Evolutionary conservation across 2,113 vertebrate species (phyloP).

Genomic region (Oxygymnocypris stewartii): DNA sequence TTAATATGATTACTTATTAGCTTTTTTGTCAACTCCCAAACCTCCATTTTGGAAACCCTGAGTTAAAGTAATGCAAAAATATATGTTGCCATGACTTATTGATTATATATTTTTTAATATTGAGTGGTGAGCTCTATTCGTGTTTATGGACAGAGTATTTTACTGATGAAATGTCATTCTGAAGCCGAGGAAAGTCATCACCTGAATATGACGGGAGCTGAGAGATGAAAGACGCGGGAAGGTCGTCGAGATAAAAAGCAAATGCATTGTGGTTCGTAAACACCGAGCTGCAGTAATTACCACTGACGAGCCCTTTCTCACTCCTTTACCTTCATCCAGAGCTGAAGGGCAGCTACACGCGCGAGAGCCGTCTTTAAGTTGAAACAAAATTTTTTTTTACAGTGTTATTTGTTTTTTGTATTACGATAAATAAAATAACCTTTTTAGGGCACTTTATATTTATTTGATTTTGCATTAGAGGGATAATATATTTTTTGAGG

Average conservation of each 20-base stretch:
- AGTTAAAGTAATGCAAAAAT: not conserved
- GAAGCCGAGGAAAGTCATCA: not conserved
- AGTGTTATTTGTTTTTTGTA: too few relatives aligned
- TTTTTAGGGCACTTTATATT: too few relatives aligned
- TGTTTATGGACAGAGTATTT: not conserved
- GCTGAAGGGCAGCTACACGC: not conserved
- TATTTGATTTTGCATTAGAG: too few relatives aligned
- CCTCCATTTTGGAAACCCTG: not conserved
- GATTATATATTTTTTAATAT: not conserved
- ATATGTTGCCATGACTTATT: not conserved
- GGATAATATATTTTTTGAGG: too few relatives aligned
- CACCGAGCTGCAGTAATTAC: slow-evolving; percentile 37
- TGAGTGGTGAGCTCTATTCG: not conserved
- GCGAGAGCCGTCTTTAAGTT: too few relatives aligned
- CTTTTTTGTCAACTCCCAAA: not conserved
- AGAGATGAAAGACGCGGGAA: slow-evolving; percentile 59
- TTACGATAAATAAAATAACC: too few relatives aligned
- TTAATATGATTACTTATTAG: not conserved
- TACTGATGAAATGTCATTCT: not conserved
- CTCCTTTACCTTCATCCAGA: not conserved
- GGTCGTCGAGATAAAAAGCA: slow-evolving; percentile 68
- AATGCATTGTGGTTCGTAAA: slow-evolving; percentile 58
- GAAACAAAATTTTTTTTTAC: too few relatives aligned
- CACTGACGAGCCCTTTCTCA: slow-evolving; percentile 18
- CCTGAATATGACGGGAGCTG: not conserved